Percentiles rank a stretch among this genome's conserved stretches.
These are phyloP conservation scores for Netelia melanura DNA, from an alignment of 2,888 invertebrate species.

Conservation along the genomic window DNA sequence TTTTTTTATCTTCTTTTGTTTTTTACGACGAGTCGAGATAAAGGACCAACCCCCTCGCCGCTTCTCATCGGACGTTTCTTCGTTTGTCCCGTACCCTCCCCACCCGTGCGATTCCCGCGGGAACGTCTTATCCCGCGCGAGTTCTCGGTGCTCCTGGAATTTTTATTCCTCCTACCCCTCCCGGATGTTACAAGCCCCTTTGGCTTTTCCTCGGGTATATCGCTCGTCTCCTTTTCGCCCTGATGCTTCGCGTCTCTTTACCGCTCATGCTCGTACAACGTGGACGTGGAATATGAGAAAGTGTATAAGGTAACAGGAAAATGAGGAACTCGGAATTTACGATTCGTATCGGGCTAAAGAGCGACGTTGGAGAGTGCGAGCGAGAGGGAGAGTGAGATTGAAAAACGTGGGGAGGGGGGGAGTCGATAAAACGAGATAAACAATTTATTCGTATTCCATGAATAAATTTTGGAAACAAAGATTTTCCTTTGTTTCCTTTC, in stretches of 20 bases:
- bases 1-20: slow-evolving; percentile 21
- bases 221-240: neutral
- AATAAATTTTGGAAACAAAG: slow-evolving; percentile 47
- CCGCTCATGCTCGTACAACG: slow-evolving; percentile 32
- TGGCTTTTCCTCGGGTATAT: slow-evolving; percentile 41
- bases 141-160: slow-evolving; percentile 60
- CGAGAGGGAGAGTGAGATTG: neutral
- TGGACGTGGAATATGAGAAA: slow-evolving; percentile 37
- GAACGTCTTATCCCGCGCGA: slow-evolving; percentile 62
- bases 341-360: slow-evolving; percentile 57
- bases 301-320: slow-evolving; percentile 49
- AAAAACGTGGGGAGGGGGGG: neutral
- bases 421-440: slow-evolving; percentile 38
- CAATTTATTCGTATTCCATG: slow-evolving; percentile 30
- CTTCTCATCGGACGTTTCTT: slow-evolving; percentile 43
- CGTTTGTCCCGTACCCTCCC: slow-evolving; percentile 12
- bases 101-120: slow-evolving; percentile 35
- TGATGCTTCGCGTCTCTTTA: slow-evolving; percentile 37
- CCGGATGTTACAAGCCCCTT: slow-evolving; percentile 38
- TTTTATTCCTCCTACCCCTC: slow-evolving; percentile 40
- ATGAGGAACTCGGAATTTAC: slow-evolving; percentile 65
- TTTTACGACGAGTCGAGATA: slow-evolving; percentile 58
- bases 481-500: neutral
- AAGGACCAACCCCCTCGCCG: slow-evolving; percentile 48
- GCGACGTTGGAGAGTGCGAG: neutral